phyloP scores from a whole-genome alignment of 2,797 vertebrate genomes.

The Psittacula derbiana region DNA sequence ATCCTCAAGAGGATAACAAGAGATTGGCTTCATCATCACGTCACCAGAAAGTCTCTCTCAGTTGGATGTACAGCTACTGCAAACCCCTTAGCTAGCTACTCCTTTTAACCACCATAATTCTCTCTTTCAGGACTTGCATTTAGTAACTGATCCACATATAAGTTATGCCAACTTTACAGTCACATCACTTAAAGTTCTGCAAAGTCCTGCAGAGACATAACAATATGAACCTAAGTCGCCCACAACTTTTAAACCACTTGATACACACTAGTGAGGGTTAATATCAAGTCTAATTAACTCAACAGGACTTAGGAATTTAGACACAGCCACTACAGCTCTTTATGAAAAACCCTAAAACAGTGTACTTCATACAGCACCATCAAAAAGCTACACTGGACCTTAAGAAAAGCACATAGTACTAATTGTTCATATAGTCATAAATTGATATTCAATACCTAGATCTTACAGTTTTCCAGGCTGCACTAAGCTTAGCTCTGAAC shows the following conservation, averaged over 20 bases:
- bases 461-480: background rate
- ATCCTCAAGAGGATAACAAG: background rate
- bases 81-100: background rate
- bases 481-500: background rate
- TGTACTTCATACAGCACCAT: background rate
- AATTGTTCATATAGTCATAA: rapidly evolving
- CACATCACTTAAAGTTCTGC: background rate
- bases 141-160: background rate
- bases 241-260: background rate
- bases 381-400: background rate
- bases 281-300: background rate
- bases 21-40: background rate
- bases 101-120: background rate
- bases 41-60: background rate
- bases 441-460: background rate
- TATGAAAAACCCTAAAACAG: background rate
- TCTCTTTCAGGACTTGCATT: background rate
- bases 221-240: background rate
- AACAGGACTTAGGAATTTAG: background rate
- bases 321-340: background rate
- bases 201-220: background rate
- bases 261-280: background rate
- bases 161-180: background rate
- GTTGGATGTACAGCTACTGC: background rate
- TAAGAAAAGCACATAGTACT: background rate